Evolutionary conservation across 2,113 vertebrate genomes (phyloP), one percentile per base, ranked within the genome.

Genomic region (Dinomys branickii): DNA sequence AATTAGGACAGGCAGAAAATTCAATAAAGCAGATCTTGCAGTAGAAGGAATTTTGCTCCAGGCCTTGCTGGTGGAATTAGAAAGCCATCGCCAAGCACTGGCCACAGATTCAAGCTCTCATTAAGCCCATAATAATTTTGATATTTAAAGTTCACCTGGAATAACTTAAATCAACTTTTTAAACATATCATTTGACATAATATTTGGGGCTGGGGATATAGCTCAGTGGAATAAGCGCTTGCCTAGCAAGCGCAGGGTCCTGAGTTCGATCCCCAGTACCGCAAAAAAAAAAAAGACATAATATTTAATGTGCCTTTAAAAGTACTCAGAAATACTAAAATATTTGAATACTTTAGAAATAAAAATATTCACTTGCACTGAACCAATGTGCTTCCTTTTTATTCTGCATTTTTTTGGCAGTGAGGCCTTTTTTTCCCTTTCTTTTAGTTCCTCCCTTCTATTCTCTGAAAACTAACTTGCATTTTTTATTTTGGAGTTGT

Each of bases 1-100:
- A 97, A 96, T 96, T 96, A 97, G 83, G 52, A 78, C 67, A 90
- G 83, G 50, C 69, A 85, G 73, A 20, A 82, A 95, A 97, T 97
- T 97, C 83, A 96, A 96, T 97, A 97, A 97, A 93, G 50, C 22
- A 90, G 59, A 86, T 35, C 78, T 38, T 69, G 56, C 59, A 88
- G 52, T 87, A 38, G 84, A 89, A 94, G 77, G 63, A 95, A 91
- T 16, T 47, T 96, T 83, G 94, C 93, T 96, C 38, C 52, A 58
- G 83, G 83, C 81, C 50, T 22, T 80, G 22, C 84, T 85, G 14
- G 67, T 91, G 41, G 52, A 90, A 92, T 93, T 97, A 80, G 28
- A 83, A 96, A 96, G 56, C 26, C 30, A 26, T 89, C 93, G 92
- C 95, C 61, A 87, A 80, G 50, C 50, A 88, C 11, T 63, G 26